Evolutionary conservation across 2,797 vertebrate species (phyloP).

Genomic region (Diplodus puntazzo): DNA sequence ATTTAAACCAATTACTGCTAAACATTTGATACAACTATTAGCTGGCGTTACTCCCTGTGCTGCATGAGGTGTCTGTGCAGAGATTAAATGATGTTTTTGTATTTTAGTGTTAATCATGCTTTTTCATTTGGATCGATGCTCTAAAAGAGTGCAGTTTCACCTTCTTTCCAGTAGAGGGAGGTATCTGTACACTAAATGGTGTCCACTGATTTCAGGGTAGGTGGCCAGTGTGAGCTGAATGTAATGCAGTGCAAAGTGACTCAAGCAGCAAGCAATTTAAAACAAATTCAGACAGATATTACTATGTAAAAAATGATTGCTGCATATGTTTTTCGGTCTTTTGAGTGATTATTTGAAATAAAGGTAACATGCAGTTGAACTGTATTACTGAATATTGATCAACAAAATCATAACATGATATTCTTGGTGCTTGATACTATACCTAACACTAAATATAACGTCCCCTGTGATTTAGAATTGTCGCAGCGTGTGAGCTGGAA

Average conservation of each 20-base stretch:
- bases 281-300: background rate
- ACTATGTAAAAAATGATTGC: background rate
- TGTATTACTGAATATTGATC: background rate
- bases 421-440: background rate
- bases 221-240: background rate
- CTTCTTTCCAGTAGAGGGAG: conserved; percentile 70
- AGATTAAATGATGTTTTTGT: background rate
- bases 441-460: background rate
- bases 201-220: no score
- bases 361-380: background rate
- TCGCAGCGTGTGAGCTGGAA: background rate
- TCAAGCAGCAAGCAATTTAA: background rate
- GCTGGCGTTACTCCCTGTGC: background rate
- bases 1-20: no score
- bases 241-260: background rate
- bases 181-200: conserved; percentile 23
- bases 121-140: background rate
- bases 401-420: background rate
- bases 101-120: background rate
- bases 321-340: background rate
- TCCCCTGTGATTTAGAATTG: background rate
- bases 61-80: background rate
- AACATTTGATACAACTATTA: background rate
- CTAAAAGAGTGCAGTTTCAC: background rate
- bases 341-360: background rate